Percentiles rank a stretch among this genome's conserved stretches.
Evolutionary conservation across 2,797 vertebrate species (phyloP).

Genomic region (Dromococcyx pavoninus): DNA sequence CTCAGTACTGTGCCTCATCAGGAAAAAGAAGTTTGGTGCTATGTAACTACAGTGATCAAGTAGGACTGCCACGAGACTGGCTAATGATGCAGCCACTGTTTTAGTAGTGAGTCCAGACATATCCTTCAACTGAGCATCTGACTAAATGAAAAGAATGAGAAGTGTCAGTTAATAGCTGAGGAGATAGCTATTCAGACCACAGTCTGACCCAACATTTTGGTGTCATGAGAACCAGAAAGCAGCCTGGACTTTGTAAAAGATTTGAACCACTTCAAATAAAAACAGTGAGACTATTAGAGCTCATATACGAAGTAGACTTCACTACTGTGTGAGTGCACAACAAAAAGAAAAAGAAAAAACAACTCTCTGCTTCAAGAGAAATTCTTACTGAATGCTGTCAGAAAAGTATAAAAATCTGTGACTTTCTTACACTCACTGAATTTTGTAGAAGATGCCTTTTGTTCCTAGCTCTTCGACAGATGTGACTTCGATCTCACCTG

Average conservation of each 20-base stretch:
- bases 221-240: constrained; percentile 38
- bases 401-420: neutral
- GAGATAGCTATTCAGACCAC: constrained; percentile 24
- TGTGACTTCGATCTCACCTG: neutral
- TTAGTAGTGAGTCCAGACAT: neutral
- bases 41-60: neutral
- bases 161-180: neutral
- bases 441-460: neutral
- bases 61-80: neutral
- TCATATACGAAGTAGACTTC: neutral
- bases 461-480: neutral
- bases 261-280: constrained; percentile 30
- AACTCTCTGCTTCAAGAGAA: neutral
- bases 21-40: neutral
- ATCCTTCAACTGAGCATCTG: neutral
- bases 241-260: neutral
- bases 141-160: constrained; percentile 35
- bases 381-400: neutral
- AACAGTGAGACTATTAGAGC: neutral
- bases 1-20: neutral
- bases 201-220: neutral
- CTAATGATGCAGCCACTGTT: constrained; percentile 14
- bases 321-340: neutral
- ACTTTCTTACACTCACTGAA: neutral
- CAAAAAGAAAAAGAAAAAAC: neutral